A percentile compares a stretch with the other conserved stretches of the same genome.
These are phyloP conservation scores for Hylia prasina DNA, from an alignment of 2,113 vertebrate species.

Conservation along the genomic window DNA sequence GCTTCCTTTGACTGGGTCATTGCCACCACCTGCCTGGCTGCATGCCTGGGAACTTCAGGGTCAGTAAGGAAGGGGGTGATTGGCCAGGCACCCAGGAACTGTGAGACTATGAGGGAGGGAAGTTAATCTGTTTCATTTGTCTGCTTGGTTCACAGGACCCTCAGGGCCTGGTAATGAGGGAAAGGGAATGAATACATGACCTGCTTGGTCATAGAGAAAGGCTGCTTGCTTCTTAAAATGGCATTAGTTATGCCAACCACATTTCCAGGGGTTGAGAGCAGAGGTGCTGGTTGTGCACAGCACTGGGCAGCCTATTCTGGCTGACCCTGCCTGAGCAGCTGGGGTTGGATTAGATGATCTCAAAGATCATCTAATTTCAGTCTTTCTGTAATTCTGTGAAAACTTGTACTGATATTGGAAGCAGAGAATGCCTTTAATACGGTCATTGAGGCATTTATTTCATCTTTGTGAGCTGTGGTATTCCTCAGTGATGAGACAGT, in stretches of 20 bases:
- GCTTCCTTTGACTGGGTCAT: neutral
- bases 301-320: neutral
- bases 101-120: neutral
- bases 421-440: neutral
- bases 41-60: neutral
- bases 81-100: rapidly evolving
- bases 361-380: neutral
- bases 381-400: neutral
- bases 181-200: neutral
- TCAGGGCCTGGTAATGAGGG: neutral
- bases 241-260: neutral
- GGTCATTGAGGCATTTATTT: neutral
- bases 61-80: neutral
- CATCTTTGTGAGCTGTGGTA: rapidly evolving
- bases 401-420: neutral
- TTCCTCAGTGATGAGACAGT: neutral
- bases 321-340: neutral
- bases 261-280: neutral
- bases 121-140: neutral
- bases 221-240: neutral
- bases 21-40: neutral
- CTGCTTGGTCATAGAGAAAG: neutral
- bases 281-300: rapidly evolving
- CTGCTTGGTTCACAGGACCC: neutral
- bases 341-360: neutral